phyloP scores from a whole-genome alignment of 2,113 vertebrate species.

The Henicopernis longicauda region DNA sequence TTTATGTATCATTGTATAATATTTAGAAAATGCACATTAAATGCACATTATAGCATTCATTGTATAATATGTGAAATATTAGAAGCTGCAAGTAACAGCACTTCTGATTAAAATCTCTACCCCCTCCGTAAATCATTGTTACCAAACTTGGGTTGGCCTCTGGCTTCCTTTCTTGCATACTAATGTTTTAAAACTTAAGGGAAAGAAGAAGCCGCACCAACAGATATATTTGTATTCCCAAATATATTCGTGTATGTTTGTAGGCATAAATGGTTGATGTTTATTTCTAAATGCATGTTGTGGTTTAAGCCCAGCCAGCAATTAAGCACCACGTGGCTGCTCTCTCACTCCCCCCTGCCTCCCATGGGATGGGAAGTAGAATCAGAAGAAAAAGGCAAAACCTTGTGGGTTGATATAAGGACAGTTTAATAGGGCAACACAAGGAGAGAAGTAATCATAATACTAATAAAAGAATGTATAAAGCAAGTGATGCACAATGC shows the following conservation, averaged over 20 bases:
- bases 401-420: too few species aligned
- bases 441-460: too few species aligned
- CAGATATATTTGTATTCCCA: neutral
- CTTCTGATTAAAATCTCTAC: neutral
- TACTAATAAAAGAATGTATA: too few species aligned
- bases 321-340: too few species aligned
- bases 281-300: neutral
- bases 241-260: neutral
- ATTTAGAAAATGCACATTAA: neutral
- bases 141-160: neutral
- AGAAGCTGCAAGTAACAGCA: neutral
- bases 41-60: neutral
- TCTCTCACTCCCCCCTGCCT: too few species aligned
- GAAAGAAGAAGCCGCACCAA: neutral
- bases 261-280: fast-evolving
- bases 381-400: too few species aligned
- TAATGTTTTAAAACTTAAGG: neutral
- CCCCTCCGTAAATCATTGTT: neutral
- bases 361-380: too few species aligned
- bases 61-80: neutral
- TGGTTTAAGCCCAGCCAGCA: too few species aligned
- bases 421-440: too few species aligned
- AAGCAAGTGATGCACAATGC: too few species aligned
- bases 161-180: neutral
- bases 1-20: neutral